These are phyloP conservation scores for Cynocephalus volans DNA, from an alignment of 2,113 vertebrate genomes.

Conservation along the genomic window DNA sequence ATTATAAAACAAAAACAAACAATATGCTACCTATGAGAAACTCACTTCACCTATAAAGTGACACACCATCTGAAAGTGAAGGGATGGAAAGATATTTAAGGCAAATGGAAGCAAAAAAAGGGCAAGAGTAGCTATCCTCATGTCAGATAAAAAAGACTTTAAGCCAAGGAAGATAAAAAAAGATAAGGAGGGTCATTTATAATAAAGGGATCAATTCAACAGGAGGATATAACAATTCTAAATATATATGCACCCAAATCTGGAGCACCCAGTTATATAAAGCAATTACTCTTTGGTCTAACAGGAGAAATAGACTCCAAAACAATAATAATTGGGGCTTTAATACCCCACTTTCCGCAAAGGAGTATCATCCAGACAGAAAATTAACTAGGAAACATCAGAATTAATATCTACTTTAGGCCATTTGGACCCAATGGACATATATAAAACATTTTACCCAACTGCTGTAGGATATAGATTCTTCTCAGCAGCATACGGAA, in stretches of 20 bases:
- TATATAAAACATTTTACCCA: neutral
- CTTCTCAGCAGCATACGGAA: neutral
- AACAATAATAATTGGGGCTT: neutral
- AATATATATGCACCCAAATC: neutral
- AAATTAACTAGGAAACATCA: too few species aligned
- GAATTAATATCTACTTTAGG: too few species aligned
- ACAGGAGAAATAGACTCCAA: too few species aligned
- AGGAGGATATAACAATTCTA: neutral
- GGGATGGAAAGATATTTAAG: neutral
- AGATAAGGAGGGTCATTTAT: neutral
- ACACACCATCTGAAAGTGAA: neutral
- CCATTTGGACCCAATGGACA: neutral
- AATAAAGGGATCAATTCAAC: neutral
- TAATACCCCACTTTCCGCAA: neutral
- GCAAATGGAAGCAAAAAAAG: neutral
- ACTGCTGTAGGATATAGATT: neutral
- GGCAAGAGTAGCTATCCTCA: neutral
- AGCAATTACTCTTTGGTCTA: too few species aligned
- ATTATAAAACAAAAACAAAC: neutral
- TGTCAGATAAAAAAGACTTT: neutral
- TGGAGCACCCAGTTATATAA: too few species aligned
- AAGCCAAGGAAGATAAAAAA: neutral
- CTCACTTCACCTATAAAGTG: neutral
- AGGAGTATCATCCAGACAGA: neutral
- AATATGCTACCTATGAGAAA: neutral